These are phyloP conservation scores for Catamblyrhynchus diadema DNA, from an alignment of 2,797 vertebrate genomes.

Conservation along the genomic window DNA sequence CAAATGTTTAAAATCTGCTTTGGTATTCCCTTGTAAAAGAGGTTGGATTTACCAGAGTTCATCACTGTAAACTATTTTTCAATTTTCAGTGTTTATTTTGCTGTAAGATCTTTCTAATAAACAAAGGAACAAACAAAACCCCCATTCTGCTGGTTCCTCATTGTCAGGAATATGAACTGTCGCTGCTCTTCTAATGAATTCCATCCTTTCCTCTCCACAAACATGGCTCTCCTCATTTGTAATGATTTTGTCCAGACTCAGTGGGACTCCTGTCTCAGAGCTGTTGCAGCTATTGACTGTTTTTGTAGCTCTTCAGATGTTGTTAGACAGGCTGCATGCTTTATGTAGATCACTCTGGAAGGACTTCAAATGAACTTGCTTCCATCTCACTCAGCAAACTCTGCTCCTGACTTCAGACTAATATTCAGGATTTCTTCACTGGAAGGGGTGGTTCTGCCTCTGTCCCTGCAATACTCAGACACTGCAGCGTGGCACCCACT, in stretches of 20 bases:
- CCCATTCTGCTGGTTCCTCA: background rate
- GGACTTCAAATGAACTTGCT: background rate
- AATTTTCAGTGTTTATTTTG: constrained; percentile 47
- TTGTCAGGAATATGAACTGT: constrained; percentile 10
- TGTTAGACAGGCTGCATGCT: background rate
- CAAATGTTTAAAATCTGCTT: constrained; percentile 57
- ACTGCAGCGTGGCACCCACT: background rate
- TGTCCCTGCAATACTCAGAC: background rate
- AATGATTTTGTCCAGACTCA: background rate
- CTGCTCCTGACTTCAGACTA: background rate
- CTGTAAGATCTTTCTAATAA: background rate
- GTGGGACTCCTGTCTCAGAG: constrained; percentile 11
- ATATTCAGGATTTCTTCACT: background rate
- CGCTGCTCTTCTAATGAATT: background rate
- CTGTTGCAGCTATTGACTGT: background rate
- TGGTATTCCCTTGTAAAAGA: constrained; percentile 57
- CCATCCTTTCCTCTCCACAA: constrained; percentile 24
- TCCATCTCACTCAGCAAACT: background rate
- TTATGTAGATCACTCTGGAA: background rate
- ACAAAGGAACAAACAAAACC: background rate
- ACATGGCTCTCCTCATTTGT: background rate
- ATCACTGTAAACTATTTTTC: constrained; percentile 21
- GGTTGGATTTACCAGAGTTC: constrained; percentile 32
- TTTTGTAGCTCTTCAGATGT: constrained; percentile 6
- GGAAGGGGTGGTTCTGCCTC: background rate